Conservation (phyloP, 2,113 vertebrate species). For the Dicrurus megarhynchus region DNA sequence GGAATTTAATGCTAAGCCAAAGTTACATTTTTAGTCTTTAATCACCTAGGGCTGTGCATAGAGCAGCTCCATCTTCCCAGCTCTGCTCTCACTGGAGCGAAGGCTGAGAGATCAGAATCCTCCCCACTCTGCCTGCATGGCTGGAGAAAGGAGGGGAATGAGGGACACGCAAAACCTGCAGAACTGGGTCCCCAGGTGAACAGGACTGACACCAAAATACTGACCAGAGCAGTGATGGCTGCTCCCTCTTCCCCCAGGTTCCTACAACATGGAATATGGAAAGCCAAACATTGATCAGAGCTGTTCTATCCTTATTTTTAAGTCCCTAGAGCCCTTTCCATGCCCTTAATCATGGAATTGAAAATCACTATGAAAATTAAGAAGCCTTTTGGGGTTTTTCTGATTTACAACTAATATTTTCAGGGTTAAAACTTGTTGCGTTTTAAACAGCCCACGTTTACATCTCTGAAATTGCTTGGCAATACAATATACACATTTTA, state of each 20-base stretch:
- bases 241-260: background rate
- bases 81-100: background rate
- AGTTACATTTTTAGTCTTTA: background rate
- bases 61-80: background rate
- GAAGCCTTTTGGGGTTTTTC: background rate
- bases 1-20: background rate
- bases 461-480: background rate
- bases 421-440: background rate
- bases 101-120: background rate
- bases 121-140: background rate
- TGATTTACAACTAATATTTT: background rate
- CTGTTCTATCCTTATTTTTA: background rate
- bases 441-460: accelerated
- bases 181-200: background rate
- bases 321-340: background rate
- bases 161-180: background rate
- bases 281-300: background rate
- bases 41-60: background rate
- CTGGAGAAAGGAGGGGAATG: accelerated
- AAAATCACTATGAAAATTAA: background rate
- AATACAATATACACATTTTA: background rate
- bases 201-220: background rate
- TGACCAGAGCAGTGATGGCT: background rate
- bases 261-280: accelerated
- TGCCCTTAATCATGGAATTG: background rate